A percentile compares a stretch with the other conserved stretches of the same genome.
Evolutionary conservation across 2,113 vertebrate species (phyloP).

Genomic region (Halichoeres trimaculatus): DNA sequence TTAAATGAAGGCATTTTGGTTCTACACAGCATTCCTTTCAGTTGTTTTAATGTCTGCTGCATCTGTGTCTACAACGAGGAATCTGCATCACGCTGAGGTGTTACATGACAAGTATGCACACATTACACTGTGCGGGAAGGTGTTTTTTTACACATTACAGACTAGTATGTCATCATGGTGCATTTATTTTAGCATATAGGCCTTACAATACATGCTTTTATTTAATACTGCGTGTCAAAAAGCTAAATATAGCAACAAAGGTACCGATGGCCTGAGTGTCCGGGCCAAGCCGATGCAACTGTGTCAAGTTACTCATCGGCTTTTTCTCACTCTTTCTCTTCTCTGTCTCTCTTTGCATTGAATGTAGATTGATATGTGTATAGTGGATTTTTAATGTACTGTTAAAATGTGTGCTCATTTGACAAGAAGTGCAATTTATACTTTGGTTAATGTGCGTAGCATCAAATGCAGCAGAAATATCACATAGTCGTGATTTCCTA

Average conservation of each 20-base stretch:
- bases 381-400: constrained; percentile 79
- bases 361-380: constrained; percentile 86
- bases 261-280: not conserved
- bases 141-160: constrained; percentile 27
- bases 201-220: constrained; percentile 58
- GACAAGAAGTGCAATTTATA: constrained; percentile 83
- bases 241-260: constrained; percentile 33
- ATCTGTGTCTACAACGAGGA: constrained; percentile 21
- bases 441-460: constrained; percentile 74
- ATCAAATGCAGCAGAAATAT: constrained; percentile 70
- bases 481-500: constrained; percentile 47
- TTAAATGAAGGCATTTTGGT: constrained; percentile 78
- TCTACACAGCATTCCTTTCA: constrained; percentile 81
- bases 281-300: constrained; percentile 29
- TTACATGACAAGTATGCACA: constrained; percentile 16
- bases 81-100: constrained; percentile 19
- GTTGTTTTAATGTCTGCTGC: constrained; percentile 48
- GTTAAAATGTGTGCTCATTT: constrained; percentile 79
- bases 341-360: constrained; percentile 76
- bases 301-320: constrained; percentile 32
- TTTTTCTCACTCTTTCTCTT: constrained; percentile 47
- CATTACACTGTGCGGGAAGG: constrained; percentile 22
- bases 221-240: constrained; percentile 42
- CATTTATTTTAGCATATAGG: constrained; percentile 42
- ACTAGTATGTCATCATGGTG: constrained; percentile 36